Conservation (phyloP, 2,113 vertebrate genomes). For the Periophthalmodon schlosseri region DNA sequence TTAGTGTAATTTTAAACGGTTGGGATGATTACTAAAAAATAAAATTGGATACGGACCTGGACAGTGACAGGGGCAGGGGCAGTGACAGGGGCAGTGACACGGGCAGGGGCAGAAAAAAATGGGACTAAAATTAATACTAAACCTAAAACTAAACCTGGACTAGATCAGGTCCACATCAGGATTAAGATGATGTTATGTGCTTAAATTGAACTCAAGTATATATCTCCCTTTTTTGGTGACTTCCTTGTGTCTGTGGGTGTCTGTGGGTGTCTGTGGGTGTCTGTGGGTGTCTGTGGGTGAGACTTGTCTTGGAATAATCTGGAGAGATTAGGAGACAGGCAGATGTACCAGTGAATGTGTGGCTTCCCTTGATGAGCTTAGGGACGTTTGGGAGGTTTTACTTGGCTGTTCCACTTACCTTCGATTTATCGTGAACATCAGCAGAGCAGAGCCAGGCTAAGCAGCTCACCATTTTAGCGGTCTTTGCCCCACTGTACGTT, state of each 20-base stretch:
- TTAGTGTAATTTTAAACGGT: background rate
- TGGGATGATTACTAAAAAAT: background rate
- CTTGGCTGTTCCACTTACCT: slow-evolving; percentile 47
- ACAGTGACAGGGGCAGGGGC: no score
- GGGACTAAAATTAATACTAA: no score
- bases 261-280: slow-evolving; percentile 5
- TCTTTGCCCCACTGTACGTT: background rate
- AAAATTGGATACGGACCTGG: no score
- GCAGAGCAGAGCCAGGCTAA: slow-evolving; percentile 36
- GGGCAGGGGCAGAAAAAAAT: no score
- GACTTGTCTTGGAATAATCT: slow-evolving; percentile 41
- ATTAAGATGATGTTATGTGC: no score
- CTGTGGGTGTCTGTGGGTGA: slow-evolving; percentile 6
- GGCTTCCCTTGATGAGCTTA: slow-evolving; percentile 63
- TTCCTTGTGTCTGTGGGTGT: background rate
- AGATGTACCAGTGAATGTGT: slow-evolving; percentile 42
- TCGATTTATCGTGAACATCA: slow-evolving; percentile 43
- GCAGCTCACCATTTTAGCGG: slow-evolving; percentile 37
- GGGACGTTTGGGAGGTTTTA: slow-evolving; percentile 53
- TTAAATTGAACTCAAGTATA: no score
- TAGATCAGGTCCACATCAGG: no score
- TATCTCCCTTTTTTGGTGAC: no score
- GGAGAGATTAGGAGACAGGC: slow-evolving; percentile 31
- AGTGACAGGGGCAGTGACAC: no score
- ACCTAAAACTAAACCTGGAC: no score